These are phyloP conservation scores for Gerris lacustris DNA, from an alignment of 2,888 invertebrate genomes.

Conservation along the genomic window DNA sequence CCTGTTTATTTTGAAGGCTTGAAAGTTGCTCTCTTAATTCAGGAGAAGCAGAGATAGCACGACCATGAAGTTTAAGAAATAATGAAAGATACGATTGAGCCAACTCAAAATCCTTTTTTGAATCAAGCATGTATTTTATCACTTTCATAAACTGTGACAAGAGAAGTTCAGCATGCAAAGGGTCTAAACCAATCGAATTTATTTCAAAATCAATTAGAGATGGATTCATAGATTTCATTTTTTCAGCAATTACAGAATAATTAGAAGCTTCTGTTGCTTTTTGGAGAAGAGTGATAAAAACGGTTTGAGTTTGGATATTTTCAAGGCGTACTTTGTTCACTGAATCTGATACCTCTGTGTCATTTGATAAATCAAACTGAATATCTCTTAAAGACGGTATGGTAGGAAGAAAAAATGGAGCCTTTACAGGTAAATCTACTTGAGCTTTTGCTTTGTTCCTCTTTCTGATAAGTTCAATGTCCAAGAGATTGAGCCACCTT, in stretches of 20 bases:
- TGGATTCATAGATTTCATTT: slow-evolving; percentile 60
- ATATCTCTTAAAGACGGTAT: slow-evolving; percentile 61
- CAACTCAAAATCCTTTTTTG: slow-evolving; percentile 75
- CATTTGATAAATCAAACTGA: slow-evolving; percentile 57
- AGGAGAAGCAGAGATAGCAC: slow-evolving; percentile 44
- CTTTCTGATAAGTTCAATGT: slow-evolving; percentile 71
- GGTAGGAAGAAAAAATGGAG: slow-evolving; percentile 93
- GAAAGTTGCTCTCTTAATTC: slow-evolving; percentile 45
- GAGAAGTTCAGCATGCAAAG: slow-evolving; percentile 55
- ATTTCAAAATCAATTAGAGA: slow-evolving; percentile 80
- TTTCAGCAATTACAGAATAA: slow-evolving; percentile 47
- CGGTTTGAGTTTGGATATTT: slow-evolving; percentile 52
- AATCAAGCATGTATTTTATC: slow-evolving; percentile 55
- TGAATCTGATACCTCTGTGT: slow-evolving; percentile 36
- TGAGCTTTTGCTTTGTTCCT: slow-evolving; percentile 69
- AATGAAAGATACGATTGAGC: slow-evolving; percentile 78
- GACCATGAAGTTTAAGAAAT: slow-evolving; percentile 70
- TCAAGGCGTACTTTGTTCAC: slow-evolving; percentile 38
- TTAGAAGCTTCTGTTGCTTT: slow-evolving; percentile 41
- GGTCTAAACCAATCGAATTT: slow-evolving; percentile 59
- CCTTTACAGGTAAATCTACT: slow-evolving; percentile 56
- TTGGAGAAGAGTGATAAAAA: slow-evolving; percentile 53
- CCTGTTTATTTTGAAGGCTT: slow-evolving; percentile 47
- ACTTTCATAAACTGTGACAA: slow-evolving; percentile 68
- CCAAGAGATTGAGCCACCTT: slow-evolving; percentile 81